These are phyloP conservation scores for Boloria euphrosyne DNA, from an alignment of 2,888 invertebrate species.

Conservation along the genomic window DNA sequence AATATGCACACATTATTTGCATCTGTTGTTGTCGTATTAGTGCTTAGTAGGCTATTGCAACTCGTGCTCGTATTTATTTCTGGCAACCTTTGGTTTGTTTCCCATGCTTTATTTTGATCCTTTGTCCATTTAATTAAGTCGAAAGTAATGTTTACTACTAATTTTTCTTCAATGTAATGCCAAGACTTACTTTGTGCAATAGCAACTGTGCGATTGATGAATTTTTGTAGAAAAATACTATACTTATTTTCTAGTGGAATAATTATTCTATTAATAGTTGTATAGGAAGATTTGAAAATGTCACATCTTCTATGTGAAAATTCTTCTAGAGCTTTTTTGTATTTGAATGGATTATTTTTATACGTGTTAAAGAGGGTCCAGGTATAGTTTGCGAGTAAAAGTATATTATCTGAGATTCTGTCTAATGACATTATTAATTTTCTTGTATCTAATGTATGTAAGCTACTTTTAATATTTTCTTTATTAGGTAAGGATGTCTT, in stretches of 20 bases:
- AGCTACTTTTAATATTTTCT: too few relatives aligned
- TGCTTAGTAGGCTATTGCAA: not conserved
- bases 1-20: not conserved
- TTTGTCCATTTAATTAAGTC: slow-evolving; percentile 29
- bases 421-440: slow-evolving; percentile 19
- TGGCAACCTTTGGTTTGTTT: not conserved
- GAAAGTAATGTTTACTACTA: not conserved
- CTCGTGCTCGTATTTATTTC: not conserved
- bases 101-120: not conserved
- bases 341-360: not conserved
- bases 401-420: slow-evolving; percentile 36
- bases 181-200: slow-evolving; percentile 17
- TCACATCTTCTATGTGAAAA: slow-evolving; percentile 38
- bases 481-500: too few relatives aligned
- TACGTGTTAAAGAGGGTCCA: not conserved
- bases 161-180: not conserved
- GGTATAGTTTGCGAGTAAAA: slow-evolving; percentile 22
- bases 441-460: slow-evolving; percentile 2
- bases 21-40: not conserved
- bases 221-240: slow-evolving; percentile 43
- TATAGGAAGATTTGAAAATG: slow-evolving; percentile 52
- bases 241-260: slow-evolving; percentile 50
- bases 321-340: not conserved
- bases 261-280: slow-evolving; percentile 46
- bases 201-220: slow-evolving; percentile 44